Conservation (phyloP, 92 coral and sea anemone genomes). For the Montipora capitata region DNA sequence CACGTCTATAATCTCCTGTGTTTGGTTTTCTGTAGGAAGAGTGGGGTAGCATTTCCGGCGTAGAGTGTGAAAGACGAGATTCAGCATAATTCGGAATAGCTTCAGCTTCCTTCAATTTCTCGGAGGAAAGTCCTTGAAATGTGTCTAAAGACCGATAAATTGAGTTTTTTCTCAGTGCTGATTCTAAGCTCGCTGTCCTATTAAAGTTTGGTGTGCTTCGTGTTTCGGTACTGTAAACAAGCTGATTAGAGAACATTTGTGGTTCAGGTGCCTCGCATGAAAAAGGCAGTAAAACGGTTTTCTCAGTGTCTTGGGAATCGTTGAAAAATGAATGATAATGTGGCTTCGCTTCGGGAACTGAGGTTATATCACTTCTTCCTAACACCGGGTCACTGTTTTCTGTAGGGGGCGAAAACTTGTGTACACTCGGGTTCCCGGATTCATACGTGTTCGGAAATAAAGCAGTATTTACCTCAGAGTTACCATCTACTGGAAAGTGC, state of each 20-base stretch:
- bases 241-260: background rate
- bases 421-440: background rate
- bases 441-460: background rate
- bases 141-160: background rate
- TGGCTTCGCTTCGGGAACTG: background rate
- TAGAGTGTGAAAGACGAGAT: slow-evolving; percentile 9
- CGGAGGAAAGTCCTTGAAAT: background rate
- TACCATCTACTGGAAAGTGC: slow-evolving; percentile 49
- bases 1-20: background rate
- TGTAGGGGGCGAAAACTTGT: background rate
- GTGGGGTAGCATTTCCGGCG: background rate
- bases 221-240: background rate
- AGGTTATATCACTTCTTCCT: slow-evolving; percentile 7
- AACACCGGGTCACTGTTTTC: background rate
- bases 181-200: slow-evolving; percentile 23
- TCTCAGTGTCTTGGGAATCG: background rate
- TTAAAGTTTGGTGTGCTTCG: background rate
- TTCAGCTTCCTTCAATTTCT: background rate
- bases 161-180: background rate
- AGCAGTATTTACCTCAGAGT: background rate
- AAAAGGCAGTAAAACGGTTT: background rate
- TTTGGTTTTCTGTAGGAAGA: background rate
- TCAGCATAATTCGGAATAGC: background rate
- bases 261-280: background rate
- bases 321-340: background rate